Conservation (phyloP, 2,797 vertebrate species). For the Linurgus olivaceus region DNA sequence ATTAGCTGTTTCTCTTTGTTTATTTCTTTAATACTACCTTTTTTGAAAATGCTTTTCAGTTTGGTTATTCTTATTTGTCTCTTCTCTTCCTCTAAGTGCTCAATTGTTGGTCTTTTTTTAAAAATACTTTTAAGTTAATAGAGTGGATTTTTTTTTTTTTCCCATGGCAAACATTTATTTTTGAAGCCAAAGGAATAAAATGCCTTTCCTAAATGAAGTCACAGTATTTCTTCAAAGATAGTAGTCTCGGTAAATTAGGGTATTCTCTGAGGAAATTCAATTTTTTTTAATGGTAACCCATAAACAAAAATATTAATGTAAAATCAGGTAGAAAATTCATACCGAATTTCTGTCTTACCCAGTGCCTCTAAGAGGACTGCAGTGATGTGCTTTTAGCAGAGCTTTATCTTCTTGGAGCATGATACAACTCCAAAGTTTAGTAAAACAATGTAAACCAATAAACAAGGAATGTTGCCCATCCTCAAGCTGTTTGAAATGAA, state of each 20-base stretch:
- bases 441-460: not conserved
- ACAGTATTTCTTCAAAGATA: not conserved
- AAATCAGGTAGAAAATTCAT: not conserved
- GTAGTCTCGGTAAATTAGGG: not conserved
- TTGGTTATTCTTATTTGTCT: not conserved
- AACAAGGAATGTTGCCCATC: not conserved
- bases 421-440: not conserved
- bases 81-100: not conserved
- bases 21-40: not conserved
- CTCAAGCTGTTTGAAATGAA: not conserved
- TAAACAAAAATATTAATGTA: not conserved
- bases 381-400: not conserved
- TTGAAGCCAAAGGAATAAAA: not conserved
- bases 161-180: not conserved
- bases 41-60: not conserved
- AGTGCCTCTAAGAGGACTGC: not conserved
- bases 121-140: not conserved
- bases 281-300: not conserved
- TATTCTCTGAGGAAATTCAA: not conserved
- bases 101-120: not conserved
- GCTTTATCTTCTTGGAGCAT: not conserved
- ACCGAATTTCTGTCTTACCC: not conserved
- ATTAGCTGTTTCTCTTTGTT: not conserved
- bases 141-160: not conserved
- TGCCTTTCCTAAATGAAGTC: not conserved